These are phyloP conservation scores for Philopotamus ludificatus DNA, from an alignment of 1,140 invertebrate species.

Conservation along the genomic window DNA sequence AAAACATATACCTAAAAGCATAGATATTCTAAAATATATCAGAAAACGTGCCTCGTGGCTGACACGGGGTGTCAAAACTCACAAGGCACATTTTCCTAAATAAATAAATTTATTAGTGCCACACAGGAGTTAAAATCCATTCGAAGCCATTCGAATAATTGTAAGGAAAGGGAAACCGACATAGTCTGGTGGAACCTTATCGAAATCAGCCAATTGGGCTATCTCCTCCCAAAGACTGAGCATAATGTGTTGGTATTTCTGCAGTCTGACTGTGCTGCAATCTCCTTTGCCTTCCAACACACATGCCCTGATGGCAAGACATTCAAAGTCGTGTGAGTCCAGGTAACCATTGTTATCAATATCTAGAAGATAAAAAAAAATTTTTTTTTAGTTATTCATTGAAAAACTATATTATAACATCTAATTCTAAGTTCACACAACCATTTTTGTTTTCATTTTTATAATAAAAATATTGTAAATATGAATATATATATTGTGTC, in stretches of 20 bases:
- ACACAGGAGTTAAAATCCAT: constrained; percentile 11
- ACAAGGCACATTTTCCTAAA: too few species aligned
- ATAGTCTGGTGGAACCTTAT: constrained; percentile 68
- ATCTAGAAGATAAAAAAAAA: constrained; percentile 59
- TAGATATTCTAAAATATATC: too few species aligned
- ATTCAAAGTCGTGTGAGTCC: constrained; percentile 78
- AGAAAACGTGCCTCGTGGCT: too few species aligned
- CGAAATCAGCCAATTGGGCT: constrained; percentile 77
- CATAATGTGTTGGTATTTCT: constrained; percentile 80
- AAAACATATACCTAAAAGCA: too few species aligned
- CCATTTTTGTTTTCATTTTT: too few species aligned
- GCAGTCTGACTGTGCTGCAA: constrained; percentile 65
- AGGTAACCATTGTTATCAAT: constrained; percentile 80
- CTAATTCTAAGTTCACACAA: too few species aligned
- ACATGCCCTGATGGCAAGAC: constrained; percentile 75
- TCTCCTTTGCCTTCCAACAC: constrained; percentile 79
- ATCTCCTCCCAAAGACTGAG: constrained; percentile 81
- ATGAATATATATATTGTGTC: too few species aligned
- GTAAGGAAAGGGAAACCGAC: constrained; percentile 46
- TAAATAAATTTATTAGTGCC: constrained; percentile 13
- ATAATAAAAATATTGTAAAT: too few species aligned
- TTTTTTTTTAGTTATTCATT: too few species aligned
- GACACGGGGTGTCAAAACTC: too few species aligned
- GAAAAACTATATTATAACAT: too few species aligned
- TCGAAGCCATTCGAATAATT: constrained; percentile 30